Evolutionary conservation across 2,113 vertebrate genomes (phyloP), one percentile per base, ranked within the genome.

Genomic region (Gymnogyps californianus): DNA sequence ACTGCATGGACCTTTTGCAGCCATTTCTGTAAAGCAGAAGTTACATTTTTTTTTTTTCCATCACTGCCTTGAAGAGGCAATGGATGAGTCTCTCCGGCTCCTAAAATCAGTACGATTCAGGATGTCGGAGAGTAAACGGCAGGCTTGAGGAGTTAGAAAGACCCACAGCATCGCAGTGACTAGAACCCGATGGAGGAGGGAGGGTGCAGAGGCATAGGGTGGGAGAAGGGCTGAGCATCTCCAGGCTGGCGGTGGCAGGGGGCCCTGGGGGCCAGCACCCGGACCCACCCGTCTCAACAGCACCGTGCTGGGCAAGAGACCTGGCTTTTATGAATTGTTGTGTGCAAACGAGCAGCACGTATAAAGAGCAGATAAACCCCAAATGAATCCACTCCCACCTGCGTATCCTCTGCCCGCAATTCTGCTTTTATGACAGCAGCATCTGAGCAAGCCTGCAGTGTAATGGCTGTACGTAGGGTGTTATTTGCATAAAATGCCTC

Each of bases 401-500:
- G n/a, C 3, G 4, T 21, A 9, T n/a, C 29, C 11, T 25, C 55
- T 31, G 36, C 28, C 15, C 3, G 1, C 64, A 58, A 7, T 42
- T 49, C 62, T 42, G 40, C 42, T 44, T 34, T n/a, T n/a, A 12
- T 1, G 57, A 5, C 11, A 8, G 32, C 42, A 71, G 58, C 22
- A 6, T 21, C 34, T 11, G 58, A 40, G 72, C 78, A 3, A 77
- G 49, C 32, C 62, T 7, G 51, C 16, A 16, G 42, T 1, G 57
- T 2, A 7, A 26, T 0, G 19, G 51, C 64, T 22, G 9, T 4
- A 2, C 0, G 11, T 5, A 19, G 38, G 59, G 20, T 7, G 21
- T 12, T 13, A 31, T 71, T n/a, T 36, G 59, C 54, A 51, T 24
- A 24, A 75, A 47, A 7, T 16, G 22, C 49, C 55, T 55, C 31